Evolutionary conservation across 1,140 invertebrate species (phyloP), one percentile per base, ranked within the genome.

Genomic region (Vanessa tameamea): DNA sequence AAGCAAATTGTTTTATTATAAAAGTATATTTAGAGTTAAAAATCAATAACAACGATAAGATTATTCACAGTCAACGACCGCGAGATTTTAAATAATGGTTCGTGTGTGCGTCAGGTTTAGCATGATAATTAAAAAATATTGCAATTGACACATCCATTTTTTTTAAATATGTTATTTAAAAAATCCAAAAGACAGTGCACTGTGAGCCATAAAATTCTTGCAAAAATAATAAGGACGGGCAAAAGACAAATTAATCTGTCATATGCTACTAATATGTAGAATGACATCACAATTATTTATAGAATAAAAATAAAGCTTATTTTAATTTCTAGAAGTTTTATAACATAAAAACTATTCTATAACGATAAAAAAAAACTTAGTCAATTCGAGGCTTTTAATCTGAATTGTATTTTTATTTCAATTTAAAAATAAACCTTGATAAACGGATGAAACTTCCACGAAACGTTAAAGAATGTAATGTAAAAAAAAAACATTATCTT

Each of bases 31-130:
- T 43, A 4, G 23, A 20, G 50, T 66, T 73, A 61, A 57, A 57
- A 68, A 68, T 73, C 73, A 80, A 74, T 64, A 74, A 68, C 65
- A 78, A 78, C 48, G 63, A 80, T 75, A 67, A 80, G 76, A 76
- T 80, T 69, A 64, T 3, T 15, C 50, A 31, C 63, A 69, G 79
- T 80, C 74, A 80, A 80, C 59, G 79, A 76, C 76, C 79, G 74
- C 64, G 72, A 69, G 66, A 70, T 73, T 64, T 71, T 77, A 59
- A 47, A 55, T 15, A 37, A 13, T 57, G 0, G 16, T 9, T 57
- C 20, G 23, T 57, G 48, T 57, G 31, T 57, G 55, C 55, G 55
- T 57, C 55, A 31, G 20, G 13, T 57, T 57, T 26, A 0, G 12
- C 20, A 23, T 23, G 11, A 12, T 13, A 20, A 57, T 57, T 23